Conservation (phyloP, 1,140 invertebrate genomes). For the Sesamia nonagrioides region DNA sequence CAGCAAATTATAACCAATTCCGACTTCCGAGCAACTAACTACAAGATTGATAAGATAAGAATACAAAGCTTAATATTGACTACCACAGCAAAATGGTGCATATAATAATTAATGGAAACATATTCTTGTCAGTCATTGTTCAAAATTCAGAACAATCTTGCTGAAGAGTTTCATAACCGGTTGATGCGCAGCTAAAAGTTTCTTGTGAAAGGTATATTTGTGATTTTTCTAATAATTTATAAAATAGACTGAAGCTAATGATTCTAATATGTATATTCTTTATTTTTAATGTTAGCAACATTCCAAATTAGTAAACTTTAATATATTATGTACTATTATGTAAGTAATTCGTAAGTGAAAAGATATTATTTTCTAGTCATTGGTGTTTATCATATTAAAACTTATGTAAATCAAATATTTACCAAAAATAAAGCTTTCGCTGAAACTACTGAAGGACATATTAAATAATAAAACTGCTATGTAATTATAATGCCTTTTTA, state of each 20-base stretch:
- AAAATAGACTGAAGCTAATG: slow-evolving; percentile 41
- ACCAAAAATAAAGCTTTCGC: slow-evolving; percentile 41
- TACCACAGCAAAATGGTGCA: no score
- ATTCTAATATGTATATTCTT: neutral
- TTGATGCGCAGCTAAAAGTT: neutral
- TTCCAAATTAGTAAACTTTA: slow-evolving; percentile 18
- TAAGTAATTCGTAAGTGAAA: slow-evolving; percentile 22
- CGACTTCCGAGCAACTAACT: no score
- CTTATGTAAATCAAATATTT: slow-evolving; percentile 28
- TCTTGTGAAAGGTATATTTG: neutral
- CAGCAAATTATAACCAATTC: no score
- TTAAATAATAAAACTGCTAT: slow-evolving; percentile 39
- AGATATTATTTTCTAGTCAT: slow-evolving; percentile 48
- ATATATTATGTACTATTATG: neutral
- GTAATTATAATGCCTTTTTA: slow-evolving; percentile 46
- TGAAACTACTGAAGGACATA: slow-evolving; percentile 28
- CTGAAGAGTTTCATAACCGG: no score
- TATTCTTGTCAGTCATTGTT: no score
- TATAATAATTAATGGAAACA: no score
- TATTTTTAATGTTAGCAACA: slow-evolving; percentile 14
- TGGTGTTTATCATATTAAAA: slow-evolving; percentile 14
- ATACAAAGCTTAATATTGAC: no score
- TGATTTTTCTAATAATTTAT: neutral
- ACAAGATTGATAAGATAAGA: no score
- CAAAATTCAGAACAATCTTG: no score